Base-by-base conservation (phyloP, 2,113 vertebrate species). In the Hippocampus abdominalis region DNA sequence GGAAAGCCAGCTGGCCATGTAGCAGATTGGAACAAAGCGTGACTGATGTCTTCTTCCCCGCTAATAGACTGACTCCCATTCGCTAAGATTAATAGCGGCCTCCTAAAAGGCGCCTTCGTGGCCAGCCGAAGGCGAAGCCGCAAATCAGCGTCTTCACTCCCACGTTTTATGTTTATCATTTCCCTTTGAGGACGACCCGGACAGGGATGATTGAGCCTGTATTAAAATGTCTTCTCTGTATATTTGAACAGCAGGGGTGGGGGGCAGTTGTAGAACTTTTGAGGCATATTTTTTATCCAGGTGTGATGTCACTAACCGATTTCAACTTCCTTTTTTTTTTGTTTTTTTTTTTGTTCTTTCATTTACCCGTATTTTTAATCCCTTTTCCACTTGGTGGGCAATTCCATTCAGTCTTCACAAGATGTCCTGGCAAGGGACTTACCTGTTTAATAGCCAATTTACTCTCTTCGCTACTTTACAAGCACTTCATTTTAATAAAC, bases 371-470 rank as follows among this genome's bases (percentile, higher is more conserved):
- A 56, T 23, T 53, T 53, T 5, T 44, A 44, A 44, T 44, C 13
- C 13, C 42, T 15, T 44, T 70, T 71, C 72, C 48, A 49, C 68
- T 72, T 44, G 42, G 64, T 56, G 40, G 68, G 64, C 69, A 56
- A 57, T 53, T 76, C 77, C 27, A 0, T 71, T 85, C 71, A 42
- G 54, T 82, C 84, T 83, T 77, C 44, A 53, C 68, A 78, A 56
- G 64, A 70, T 56, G 75, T 64, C 13, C 63, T 64, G 63, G n/a
- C 40, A 64, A n/a, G n/a, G 40, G 40, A 44, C 80, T 86, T 78
- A 90, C 87, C 82, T 89, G 74, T 89, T 91, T 89, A 88, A 89
- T 88, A 90, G 88, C 74, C 86, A 87, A 75, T 86, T 80, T 82
- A 88, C 89, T 90, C 76, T 77, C 81, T 79, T 88, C 82, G 70